Evolutionary conservation across 2,113 vertebrate species (phyloP).

Genomic region (Rhegmatorhina hoffmannsi): DNA sequence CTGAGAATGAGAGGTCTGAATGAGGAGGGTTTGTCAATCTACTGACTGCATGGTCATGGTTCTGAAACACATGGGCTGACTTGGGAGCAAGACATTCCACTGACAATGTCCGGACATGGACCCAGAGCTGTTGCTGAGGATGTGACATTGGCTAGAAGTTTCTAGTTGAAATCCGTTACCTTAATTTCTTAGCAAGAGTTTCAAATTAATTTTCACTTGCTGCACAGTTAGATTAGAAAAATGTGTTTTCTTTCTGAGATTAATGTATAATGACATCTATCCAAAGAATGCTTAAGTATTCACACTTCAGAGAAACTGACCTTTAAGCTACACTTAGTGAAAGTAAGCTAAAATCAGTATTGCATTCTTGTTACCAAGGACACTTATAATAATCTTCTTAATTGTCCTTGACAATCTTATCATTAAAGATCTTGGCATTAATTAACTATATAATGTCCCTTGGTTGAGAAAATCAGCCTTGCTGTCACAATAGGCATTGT

Average conservation of each 20-base stretch:
- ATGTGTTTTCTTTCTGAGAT: conserved; percentile 43
- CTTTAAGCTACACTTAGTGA: conserved; percentile 79
- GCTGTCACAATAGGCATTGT: conserved; percentile 73
- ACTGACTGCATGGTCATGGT: fast-evolving
- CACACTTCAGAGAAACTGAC: conserved; percentile 81
- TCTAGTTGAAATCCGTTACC: neutral
- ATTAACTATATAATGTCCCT: conserved; percentile 76
- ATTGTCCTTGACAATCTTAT: conserved; percentile 82
- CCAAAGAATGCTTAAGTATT: conserved; percentile 74
- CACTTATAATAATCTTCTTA: conserved; percentile 82
- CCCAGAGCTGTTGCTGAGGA: neutral
- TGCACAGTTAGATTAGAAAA: conserved; percentile 36
- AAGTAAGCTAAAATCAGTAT: conserved; percentile 76
- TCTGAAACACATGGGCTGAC: neutral
- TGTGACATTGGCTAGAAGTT: neutral
- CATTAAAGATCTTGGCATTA: conserved; percentile 79
- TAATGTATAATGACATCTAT: conserved; percentile 67
- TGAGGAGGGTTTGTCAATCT: neutral
- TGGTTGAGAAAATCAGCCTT: conserved; percentile 71
- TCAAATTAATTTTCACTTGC: conserved; percentile 36
- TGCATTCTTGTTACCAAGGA: conserved; percentile 83
- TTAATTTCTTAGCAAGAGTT: conserved; percentile 21
- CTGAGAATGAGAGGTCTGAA: neutral
- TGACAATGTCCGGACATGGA: neutral
- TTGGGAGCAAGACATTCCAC: neutral